Evolutionary conservation across 2,113 vertebrate species (phyloP), one percentile per base, ranked within the genome.

Genomic region (Toxostoma redivivum): DNA sequence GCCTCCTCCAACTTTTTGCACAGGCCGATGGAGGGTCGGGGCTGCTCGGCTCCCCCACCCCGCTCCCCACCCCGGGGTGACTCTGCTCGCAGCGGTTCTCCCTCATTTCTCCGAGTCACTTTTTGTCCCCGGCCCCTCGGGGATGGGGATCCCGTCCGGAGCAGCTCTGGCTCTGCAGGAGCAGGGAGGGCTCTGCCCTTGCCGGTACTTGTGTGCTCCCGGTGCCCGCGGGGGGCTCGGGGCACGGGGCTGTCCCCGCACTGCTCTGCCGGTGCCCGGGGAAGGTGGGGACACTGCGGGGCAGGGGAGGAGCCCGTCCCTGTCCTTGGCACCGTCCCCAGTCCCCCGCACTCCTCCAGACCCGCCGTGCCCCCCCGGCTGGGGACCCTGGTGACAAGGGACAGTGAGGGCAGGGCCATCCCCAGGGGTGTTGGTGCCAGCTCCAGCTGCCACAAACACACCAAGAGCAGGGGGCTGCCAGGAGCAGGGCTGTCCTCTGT

Each of bases 381-480:
- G 14, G 37, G 79, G 48, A 8, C 11, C 21, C 31, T 2, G 65
- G 44, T 28, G 79, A 5, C 9, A 13, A 58, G 70, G 60, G 24
- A 27, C 73, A 7, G 12, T 0, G 8, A 40, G 79, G 40, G 61
- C 35, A 8, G 47, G 57, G 62, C 28, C 0, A 0, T 27, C 42
- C 54, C 8, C 0, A 12, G 61, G 47, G 62, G 3, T 4, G 14
- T 1, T 2, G 53, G 37, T 38, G 67, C 17, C 2, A 2, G 35
- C 10, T 9, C 13, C 56, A 1, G 31, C 69, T 0, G 0, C 58
- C 38, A 2, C 4, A 1, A 5, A 30, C 30, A 1, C 42, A 3
- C 12, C 0, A 4, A 20, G 45, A 19, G 56, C n/a, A 61, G 47
- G 31, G 23, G 42, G 27, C 12, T 76, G 22, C 51, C 0, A 1